Evolutionary conservation across 1,140 invertebrate genomes (phyloP).

Genomic region (Holcopasites calliopsidis): DNA sequence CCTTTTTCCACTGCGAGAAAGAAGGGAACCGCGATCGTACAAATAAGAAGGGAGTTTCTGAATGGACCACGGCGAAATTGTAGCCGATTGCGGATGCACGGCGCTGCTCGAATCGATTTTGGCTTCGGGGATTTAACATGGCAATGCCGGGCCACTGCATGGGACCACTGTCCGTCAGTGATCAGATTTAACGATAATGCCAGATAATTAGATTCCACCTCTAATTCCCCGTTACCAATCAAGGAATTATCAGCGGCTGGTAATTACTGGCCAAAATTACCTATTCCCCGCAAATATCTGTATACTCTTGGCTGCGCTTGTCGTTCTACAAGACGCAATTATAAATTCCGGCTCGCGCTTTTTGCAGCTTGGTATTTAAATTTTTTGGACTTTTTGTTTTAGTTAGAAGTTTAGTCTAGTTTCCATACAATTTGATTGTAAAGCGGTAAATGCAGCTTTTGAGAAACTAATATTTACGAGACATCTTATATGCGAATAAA

Average conservation of each 20-base stretch:
- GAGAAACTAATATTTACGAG: no score
- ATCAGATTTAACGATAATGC: conserved; percentile 75
- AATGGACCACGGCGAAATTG: neutral
- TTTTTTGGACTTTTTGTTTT: no score
- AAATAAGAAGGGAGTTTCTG: neutral
- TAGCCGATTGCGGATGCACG: neutral
- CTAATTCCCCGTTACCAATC: conserved; percentile 75
- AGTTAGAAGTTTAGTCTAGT: no score
- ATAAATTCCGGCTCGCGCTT: neutral
- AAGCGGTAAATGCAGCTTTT: no score
- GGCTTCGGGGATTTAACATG: conserved; percentile 38
- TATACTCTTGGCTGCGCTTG: conserved; percentile 44
- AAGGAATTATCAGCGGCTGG: conserved; percentile 71
- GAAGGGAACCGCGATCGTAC: neutral
- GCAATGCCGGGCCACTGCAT: conserved; percentile 28
- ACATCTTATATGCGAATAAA: no score
- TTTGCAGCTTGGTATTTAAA: no score
- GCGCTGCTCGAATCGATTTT: conserved; percentile 58
- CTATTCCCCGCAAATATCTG: conserved; percentile 68
- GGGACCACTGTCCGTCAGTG: conserved; percentile 70
- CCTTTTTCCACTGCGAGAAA: neutral
- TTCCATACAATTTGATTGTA: no score
- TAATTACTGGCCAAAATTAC: conserved; percentile 75
- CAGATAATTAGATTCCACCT: conserved; percentile 73
- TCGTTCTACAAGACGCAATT: neutral